phyloP scores from a whole-genome alignment of 2,888 invertebrate species.

The Sacculina carcini region DNA sequence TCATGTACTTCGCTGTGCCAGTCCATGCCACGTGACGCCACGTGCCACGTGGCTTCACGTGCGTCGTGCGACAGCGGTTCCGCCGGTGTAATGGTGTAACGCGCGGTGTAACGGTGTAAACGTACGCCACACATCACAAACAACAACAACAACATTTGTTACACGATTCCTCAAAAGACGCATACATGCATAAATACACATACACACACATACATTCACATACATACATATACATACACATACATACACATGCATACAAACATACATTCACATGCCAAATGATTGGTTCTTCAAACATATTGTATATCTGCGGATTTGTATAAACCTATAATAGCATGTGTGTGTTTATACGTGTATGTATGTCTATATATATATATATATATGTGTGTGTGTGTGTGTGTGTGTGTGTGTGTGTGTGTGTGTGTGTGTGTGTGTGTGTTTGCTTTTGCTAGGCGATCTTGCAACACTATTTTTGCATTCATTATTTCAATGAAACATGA shows the following conservation, averaged over 20 bases:
- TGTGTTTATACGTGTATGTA: neutral
- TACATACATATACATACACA: too few species aligned
- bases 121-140: too few species aligned
- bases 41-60: too few species aligned
- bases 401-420: slow-evolving; percentile 7
- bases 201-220: too few species aligned
- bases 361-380: neutral
- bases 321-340: neutral
- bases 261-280: neutral
- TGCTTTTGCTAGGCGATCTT: neutral
- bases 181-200: neutral
- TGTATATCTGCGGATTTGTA: neutral
- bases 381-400: slow-evolving; percentile 7
- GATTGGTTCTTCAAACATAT: neutral
- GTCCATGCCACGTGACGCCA: too few species aligned
- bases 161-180: too few species aligned
- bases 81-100: too few species aligned
- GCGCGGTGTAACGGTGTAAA: too few species aligned
- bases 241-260: neutral
- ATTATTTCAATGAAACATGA: neutral
- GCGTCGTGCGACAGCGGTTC: too few species aligned
- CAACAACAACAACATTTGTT: too few species aligned
- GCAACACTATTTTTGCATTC: neutral
- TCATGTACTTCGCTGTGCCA: too few species aligned
- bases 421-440: neutral